Evolutionary conservation across 2,113 vertebrate genomes (phyloP).

Genomic region (Python bivittatus): DNA sequence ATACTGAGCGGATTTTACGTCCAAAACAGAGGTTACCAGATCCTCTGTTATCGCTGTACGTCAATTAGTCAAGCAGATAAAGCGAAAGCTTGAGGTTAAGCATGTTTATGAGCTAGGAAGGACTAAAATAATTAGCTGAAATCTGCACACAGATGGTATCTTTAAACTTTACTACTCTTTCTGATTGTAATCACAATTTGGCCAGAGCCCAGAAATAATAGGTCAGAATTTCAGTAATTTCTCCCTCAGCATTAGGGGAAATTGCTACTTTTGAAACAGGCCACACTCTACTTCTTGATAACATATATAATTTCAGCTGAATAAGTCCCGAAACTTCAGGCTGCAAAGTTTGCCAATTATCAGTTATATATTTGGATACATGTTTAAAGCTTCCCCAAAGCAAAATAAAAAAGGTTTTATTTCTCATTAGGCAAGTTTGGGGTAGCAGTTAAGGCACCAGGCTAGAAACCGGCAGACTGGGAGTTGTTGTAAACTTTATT

Average conservation of each 20-base stretch:
- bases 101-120: rapidly evolving
- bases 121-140: not conserved
- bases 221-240: not conserved
- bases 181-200: slow-evolving; percentile 35
- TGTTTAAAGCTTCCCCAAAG: not conserved
- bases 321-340: not conserved
- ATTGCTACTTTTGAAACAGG: slow-evolving; percentile 5
- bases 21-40: not conserved
- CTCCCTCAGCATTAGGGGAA: not conserved
- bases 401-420: not conserved
- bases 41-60: not conserved
- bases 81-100: not conserved
- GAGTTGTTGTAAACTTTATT: too few species aligned
- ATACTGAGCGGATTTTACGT: not conserved
- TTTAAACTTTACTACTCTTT: slow-evolving; percentile 40
- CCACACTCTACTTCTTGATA: slow-evolving; percentile 21
- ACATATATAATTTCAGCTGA: not conserved
- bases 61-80: not conserved
- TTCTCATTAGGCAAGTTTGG: too few species aligned
- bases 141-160: slow-evolving; percentile 48
- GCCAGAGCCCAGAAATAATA: slow-evolving; percentile 13
- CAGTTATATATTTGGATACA: not conserved
- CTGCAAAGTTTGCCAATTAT: not conserved
- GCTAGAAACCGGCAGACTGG: too few species aligned
- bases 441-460: too few species aligned